Evolutionary conservation across 2,797 vertebrate genomes (phyloP).

Genomic region (Setipinna tenuifilis): DNA sequence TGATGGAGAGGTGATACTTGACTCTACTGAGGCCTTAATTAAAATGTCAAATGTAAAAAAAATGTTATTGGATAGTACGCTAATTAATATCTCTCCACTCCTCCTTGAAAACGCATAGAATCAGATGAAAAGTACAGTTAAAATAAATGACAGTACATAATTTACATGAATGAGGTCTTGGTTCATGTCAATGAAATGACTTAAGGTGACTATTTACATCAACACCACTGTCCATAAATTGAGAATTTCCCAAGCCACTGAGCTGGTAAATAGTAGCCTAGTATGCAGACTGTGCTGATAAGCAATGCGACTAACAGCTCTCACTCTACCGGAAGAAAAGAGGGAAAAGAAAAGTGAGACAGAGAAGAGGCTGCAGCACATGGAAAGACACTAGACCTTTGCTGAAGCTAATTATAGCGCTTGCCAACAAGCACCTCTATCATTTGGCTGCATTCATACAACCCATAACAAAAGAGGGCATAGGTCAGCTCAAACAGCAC

Average conservation of each 20-base stretch:
- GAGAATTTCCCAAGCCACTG: slow-evolving; percentile 29
- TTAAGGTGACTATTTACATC: slow-evolving; percentile 1
- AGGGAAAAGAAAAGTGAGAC: background rate
- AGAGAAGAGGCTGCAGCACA: background rate
- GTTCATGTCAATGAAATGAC: background rate
- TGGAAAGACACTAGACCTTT: background rate
- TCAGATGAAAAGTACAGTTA: background rate
- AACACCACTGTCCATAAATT: slow-evolving; percentile 8
- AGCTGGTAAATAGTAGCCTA: slow-evolving; percentile 32
- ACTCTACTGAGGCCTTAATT: background rate
- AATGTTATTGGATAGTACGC: background rate
- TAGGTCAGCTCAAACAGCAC: background rate
- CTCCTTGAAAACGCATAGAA: background rate
- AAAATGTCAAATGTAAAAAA: too few species aligned
- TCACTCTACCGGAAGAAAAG: background rate
- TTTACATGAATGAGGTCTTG: background rate
- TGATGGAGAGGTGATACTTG: background rate
- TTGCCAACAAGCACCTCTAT: background rate
- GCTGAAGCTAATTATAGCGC: background rate
- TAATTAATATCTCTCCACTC: background rate
- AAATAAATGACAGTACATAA: background rate
- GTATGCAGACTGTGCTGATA: slow-evolving; percentile 26
- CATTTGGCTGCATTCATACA: background rate
- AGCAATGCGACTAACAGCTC: background rate
- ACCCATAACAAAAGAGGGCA: background rate